Conservation (phyloP, 2,797 vertebrate genomes). For the Meda fulgida region DNA sequence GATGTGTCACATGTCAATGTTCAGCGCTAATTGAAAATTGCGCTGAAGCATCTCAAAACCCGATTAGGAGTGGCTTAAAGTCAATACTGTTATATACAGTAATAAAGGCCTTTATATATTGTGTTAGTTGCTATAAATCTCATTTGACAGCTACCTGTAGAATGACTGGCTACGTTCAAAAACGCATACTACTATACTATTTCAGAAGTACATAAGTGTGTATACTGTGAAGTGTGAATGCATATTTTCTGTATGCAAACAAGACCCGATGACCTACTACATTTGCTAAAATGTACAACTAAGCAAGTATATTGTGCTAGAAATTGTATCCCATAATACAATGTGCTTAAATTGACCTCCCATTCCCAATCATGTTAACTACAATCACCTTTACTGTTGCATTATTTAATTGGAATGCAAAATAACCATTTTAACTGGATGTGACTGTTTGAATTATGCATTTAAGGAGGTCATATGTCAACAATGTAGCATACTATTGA, state of each 20-base stretch:
- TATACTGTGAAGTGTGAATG: neutral
- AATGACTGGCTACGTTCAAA: neutral
- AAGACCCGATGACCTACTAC: neutral
- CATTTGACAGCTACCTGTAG: slow-evolving; percentile 16
- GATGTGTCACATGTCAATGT: slow-evolving; percentile 36
- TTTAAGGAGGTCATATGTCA: neutral
- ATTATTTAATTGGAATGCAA: neutral
- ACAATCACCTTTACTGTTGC: too few relatives aligned
- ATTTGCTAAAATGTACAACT: neutral
- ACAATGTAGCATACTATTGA: neutral
- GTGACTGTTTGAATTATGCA: neutral
- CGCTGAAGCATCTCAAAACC: slow-evolving; percentile 34
- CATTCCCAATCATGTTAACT: neutral
- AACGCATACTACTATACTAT: neutral
- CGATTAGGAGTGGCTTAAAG: slow-evolving; percentile 40
- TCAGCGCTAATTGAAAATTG: slow-evolving; percentile 38
- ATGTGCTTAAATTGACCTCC: neutral
- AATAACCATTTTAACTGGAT: neutral
- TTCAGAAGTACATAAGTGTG: neutral
- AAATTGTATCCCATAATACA: neutral
- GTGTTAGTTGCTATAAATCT: slow-evolving; percentile 8
- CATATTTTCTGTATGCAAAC: neutral
- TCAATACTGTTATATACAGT: slow-evolving; percentile 38
- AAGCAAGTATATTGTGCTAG: neutral
- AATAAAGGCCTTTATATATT: slow-evolving; percentile 26